These are phyloP conservation scores for Tetraodon nigroviridis DNA, from an alignment of 2,113 vertebrate species.

Conservation along the genomic window DNA sequence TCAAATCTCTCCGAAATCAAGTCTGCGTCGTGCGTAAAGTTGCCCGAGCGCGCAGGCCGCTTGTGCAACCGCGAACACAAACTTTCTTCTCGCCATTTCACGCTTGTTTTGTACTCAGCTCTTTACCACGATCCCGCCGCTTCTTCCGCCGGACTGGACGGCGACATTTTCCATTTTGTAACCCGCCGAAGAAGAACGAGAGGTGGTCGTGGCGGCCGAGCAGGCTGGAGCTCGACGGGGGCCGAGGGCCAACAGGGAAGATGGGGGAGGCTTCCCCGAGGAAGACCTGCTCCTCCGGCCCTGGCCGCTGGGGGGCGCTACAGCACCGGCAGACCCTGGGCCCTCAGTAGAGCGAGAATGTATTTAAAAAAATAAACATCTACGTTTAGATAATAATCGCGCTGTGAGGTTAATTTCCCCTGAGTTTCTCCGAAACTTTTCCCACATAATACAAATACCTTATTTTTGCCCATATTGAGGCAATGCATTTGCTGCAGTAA, in stretches of 20 bases:
- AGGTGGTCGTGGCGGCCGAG: slow-evolving; percentile 5
- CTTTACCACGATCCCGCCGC: slow-evolving; percentile 72
- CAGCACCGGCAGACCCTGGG: not conserved
- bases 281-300: not conserved
- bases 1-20: not conserved
- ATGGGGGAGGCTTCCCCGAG: slow-evolving; percentile 10
- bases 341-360: too few species aligned
- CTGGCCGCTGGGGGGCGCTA: slow-evolving; percentile 36
- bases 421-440: too few species aligned
- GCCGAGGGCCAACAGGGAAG: slow-evolving; percentile 42
- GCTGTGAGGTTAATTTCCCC: too few species aligned
- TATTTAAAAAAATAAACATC: too few species aligned
- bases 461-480: too few species aligned
- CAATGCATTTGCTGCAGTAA: too few species aligned
- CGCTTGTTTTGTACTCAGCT: not conserved
- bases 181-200: slow-evolving; percentile 2
- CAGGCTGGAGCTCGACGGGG: slow-evolving; percentile 2
- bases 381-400: too few species aligned
- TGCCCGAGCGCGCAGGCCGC: not conserved
- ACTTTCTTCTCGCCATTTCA: not conserved
- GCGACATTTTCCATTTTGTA: slow-evolving; percentile 71
- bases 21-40: not conserved
- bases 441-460: too few species aligned
- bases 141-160: slow-evolving; percentile 25
- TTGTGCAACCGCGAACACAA: slow-evolving; percentile 4